A percentile compares a stretch with the other conserved stretches of the same genome.
phyloP scores from a whole-genome alignment of 2,113 vertebrate genomes.

The Maccullochella peelii region DNA sequence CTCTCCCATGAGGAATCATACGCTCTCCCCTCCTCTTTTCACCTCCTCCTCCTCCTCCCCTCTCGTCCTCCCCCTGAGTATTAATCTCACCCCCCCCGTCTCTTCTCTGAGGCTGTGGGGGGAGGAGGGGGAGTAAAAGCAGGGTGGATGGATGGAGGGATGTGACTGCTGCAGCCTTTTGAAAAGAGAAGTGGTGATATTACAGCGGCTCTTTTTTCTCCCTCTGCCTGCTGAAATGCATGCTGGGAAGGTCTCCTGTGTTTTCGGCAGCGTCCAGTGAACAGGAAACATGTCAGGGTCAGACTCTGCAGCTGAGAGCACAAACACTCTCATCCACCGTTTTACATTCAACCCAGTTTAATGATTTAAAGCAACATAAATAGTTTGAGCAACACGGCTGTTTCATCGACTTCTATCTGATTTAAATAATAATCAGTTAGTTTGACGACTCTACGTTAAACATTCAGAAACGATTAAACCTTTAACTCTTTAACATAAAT shows the following conservation, averaged over 20 bases:
- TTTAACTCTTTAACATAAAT: too few relatives aligned
- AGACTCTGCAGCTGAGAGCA: conserved; percentile 43
- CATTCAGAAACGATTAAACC: too few relatives aligned
- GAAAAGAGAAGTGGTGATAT: conserved; percentile 58
- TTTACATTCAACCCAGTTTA: neutral
- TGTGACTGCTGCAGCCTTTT: conserved; percentile 48
- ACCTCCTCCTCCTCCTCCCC: conserved; percentile 53
- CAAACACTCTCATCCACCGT: conserved; percentile 14
- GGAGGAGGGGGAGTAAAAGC: neutral
- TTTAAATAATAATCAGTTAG: too few relatives aligned
- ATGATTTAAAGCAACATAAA: too few relatives aligned
- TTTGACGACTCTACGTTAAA: too few relatives aligned
- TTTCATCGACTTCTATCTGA: too few relatives aligned
- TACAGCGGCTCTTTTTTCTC: conserved; percentile 24
- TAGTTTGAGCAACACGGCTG: too few relatives aligned
- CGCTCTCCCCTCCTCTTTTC: conserved; percentile 51
- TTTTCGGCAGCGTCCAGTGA: conserved; percentile 57
- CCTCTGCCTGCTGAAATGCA: conserved; percentile 60
- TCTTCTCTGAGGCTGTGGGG: neutral
- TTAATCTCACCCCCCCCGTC: conserved; percentile 44
- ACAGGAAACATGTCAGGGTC: conserved; percentile 69
- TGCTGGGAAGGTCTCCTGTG: conserved; percentile 75
- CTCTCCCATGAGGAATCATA: conserved; percentile 69
- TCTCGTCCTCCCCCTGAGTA: conserved; percentile 46
- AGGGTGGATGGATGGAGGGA: conserved; percentile 9